phyloP scores from a whole-genome alignment of 1,140 invertebrate species.

The Rhopalosiphum padi region DNA sequence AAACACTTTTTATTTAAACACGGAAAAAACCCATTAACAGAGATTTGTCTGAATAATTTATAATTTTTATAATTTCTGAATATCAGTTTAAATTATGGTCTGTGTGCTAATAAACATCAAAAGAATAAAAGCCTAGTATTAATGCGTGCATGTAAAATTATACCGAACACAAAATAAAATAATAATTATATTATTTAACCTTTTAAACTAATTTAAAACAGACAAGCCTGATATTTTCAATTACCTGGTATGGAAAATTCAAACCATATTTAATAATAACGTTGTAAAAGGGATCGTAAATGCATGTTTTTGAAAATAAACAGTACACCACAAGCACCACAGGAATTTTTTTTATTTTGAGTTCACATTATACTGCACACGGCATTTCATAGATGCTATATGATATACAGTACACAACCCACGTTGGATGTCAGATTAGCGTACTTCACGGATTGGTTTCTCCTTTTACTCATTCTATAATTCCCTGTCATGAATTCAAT shows the following conservation, averaged over 20 bases:
- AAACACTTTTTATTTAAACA: not conserved
- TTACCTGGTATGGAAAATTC: not conserved
- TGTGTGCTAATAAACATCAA: not conserved
- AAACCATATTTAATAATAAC: not conserved
- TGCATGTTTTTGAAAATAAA: not conserved
- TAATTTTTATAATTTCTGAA: not conserved
- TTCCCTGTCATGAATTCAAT: slow-evolving; percentile 14
- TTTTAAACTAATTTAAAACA: slow-evolving; percentile 21
- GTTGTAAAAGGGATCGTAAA: not conserved
- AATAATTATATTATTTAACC: slow-evolving; percentile 21
- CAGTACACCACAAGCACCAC: not conserved
- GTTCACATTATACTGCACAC: not conserved
- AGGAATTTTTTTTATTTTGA: not conserved
- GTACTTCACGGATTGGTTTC: not conserved
- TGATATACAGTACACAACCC: not conserved
- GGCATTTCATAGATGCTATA: not conserved
- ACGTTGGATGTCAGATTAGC: not conserved
- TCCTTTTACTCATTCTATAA: not conserved
- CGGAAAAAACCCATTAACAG: not conserved
- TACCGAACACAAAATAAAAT: not conserved
- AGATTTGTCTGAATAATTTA: not conserved
- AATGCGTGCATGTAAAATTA: not conserved
- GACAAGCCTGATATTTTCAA: not conserved
- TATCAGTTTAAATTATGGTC: not conserved
- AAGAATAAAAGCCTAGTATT: not conserved